These are phyloP conservation scores for Drosophila nannoptera DNA, from an alignment of 1,140 invertebrate species.

Conservation along the genomic window DNA sequence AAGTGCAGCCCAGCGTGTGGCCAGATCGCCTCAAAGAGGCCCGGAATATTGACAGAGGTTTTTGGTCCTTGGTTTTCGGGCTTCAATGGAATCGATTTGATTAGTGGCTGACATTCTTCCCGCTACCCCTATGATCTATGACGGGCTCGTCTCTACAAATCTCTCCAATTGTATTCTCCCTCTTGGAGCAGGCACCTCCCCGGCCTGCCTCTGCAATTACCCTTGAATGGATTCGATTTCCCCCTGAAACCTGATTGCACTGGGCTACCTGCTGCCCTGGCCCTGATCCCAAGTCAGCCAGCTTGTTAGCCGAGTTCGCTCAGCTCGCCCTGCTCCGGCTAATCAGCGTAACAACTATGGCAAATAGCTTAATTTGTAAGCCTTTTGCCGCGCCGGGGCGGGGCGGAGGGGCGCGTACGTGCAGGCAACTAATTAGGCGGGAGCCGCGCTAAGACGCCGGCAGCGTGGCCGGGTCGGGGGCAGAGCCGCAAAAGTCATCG, in stretches of 20 bases:
- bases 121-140: too few relatives aligned
- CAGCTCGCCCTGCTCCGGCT: conserved; percentile 8
- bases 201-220: too few relatives aligned
- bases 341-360: conserved; percentile 48
- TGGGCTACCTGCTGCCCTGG: neutral
- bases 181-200: too few relatives aligned
- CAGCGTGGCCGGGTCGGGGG: conserved; percentile 13
- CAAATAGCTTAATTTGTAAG: conserved; percentile 70
- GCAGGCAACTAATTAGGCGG: conserved; percentile 59
- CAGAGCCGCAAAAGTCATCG: conserved; percentile 2
- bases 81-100: conserved; percentile 4
- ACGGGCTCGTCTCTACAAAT: too few relatives aligned
- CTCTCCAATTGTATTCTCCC: too few relatives aligned
- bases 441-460: conserved; percentile 42
- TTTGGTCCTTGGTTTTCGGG: conserved; percentile 5
- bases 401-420: conserved; percentile 37
- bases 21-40: conserved; percentile 1
- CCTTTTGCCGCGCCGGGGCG: conserved; percentile 34
- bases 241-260: too few relatives aligned
- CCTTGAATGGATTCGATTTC: too few relatives aligned
- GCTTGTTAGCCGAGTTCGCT: conserved; percentile 1
- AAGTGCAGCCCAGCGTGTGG: conserved; percentile 24
- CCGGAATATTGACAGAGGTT: conserved; percentile 7
- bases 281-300: neutral
- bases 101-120: neutral